These are phyloP conservation scores for Enteromius afrohamiltoni DNA, from an alignment of 2,797 vertebrate species.

Conservation along the genomic window DNA sequence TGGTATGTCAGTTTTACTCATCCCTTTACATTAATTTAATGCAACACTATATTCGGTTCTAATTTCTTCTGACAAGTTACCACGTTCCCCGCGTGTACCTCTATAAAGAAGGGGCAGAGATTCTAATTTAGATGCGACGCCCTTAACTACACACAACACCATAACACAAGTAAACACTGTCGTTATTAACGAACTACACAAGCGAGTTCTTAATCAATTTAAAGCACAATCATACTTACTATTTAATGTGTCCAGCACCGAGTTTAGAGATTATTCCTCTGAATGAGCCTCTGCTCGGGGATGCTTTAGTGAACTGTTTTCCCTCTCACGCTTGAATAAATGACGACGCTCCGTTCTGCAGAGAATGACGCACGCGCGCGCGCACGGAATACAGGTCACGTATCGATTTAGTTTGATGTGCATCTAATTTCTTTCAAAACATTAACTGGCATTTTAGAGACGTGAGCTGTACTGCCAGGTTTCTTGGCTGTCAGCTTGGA, in stretches of 20 bases:
- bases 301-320: not conserved
- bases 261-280: not conserved
- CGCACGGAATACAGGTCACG: not conserved
- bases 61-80: not conserved
- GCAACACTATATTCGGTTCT: not conserved
- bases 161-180: not conserved
- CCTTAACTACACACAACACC: not conserved
- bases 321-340: constrained; percentile 29
- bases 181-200: not conserved
- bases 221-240: constrained; percentile 4
- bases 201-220: not conserved
- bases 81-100: not conserved
- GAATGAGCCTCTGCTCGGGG: not conserved
- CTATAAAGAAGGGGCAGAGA: not conserved
- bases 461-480: not conserved
- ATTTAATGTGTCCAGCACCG: not conserved
- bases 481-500: too few species aligned
- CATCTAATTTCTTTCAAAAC: constrained; percentile 13
- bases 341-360: not conserved
- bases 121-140: not conserved
- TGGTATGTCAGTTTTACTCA: too few species aligned
- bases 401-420: constrained; percentile 6
- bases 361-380: not conserved
- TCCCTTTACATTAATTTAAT: not conserved
- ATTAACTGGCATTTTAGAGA: not conserved